Base-by-base conservation (phyloP, 1,140 invertebrate species). In the Sarcophaga peregrina region DNA sequence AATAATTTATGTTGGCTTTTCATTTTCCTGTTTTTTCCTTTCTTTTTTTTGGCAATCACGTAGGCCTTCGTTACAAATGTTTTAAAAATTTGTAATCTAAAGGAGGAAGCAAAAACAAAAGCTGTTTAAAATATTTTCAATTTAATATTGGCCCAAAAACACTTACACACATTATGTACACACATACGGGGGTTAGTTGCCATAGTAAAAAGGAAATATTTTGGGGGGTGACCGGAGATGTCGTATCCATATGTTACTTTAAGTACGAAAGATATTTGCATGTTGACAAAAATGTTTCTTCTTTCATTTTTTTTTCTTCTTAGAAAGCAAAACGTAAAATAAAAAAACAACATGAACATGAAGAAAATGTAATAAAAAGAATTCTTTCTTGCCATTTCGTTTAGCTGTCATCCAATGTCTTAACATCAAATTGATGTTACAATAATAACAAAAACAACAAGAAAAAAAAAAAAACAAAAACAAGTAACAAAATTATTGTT, bases 211-310 rank as follows among this genome's bases (percentile, higher is more conserved):
- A 47, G 10, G 15, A 47, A 75, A 75, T 75, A 75, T 15, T 75
- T 75, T 37, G 15, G 11, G 25, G 25, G 13, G 73, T n/a, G 73
- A 17, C 8, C 7, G 37, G 73, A 7, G 13, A 75, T 78, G 17
- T 74, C 11, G 2, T 47, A 46, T 17, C 45, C 74, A 17, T 76
- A 76, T 68, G 58, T 68, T 68, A 68, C 58, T 20, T 58, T 58
- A 20, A 8, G 48, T 8, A 50, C 20, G 15, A 68, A 25, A 68
- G 15, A 76, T 76, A 76, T 76, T 76, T 76, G 74, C 74, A 47
- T 76, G 74, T 76, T 76, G 45, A 76, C 74, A 76, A 76, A 76
- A 76, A 48, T 78, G 47, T 75, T 75, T 75, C n/a, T 74, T n/a
- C 73, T n/a, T n/a, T n/a, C n/a, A n/a, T n/a, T n/a, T n/a, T n/a